Evolutionary conservation across 2,888 invertebrate genomes (phyloP).

Genomic region (Pterostichus niger): DNA sequence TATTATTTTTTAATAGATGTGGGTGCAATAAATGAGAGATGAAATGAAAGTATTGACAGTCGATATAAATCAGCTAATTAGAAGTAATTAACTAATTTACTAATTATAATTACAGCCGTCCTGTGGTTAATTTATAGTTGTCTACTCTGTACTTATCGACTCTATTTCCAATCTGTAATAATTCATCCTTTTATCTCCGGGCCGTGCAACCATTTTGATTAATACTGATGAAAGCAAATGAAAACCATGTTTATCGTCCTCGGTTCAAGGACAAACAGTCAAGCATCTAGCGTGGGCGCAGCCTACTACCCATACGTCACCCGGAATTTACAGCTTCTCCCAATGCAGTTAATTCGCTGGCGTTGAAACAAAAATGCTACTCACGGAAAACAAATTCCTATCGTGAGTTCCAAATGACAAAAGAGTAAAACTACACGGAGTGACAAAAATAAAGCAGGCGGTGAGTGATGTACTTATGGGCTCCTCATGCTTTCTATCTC

Average conservation of each 20-base stretch:
- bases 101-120: constrained; percentile 30
- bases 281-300: constrained; percentile 28
- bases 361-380: constrained; percentile 15
- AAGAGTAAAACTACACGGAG: constrained; percentile 33
- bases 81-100: constrained; percentile 42
- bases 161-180: constrained; percentile 50
- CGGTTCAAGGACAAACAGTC: constrained; percentile 48
- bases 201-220: constrained; percentile 58
- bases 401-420: constrained; percentile 13
- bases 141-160: background rate
- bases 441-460: constrained; percentile 44
- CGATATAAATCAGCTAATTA: constrained; percentile 39
- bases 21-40: background rate
- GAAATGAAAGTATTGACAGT: constrained; percentile 17
- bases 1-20: constrained; percentile 10
- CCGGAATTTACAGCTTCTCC: constrained; percentile 14
- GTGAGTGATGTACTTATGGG: constrained; percentile 45
- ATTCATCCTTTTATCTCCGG: constrained; percentile 45
- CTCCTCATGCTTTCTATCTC: constrained; percentile 14
- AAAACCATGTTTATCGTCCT: constrained; percentile 49
- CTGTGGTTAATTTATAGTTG: constrained; percentile 17
- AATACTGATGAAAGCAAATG: constrained; percentile 61
- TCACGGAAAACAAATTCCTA: constrained; percentile 24
- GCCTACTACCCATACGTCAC: constrained; percentile 35
- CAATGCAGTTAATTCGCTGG: constrained; percentile 14